Evolutionary conservation across 2,113 vertebrate species (phyloP).

Genomic region (Smithornis capensis): DNA sequence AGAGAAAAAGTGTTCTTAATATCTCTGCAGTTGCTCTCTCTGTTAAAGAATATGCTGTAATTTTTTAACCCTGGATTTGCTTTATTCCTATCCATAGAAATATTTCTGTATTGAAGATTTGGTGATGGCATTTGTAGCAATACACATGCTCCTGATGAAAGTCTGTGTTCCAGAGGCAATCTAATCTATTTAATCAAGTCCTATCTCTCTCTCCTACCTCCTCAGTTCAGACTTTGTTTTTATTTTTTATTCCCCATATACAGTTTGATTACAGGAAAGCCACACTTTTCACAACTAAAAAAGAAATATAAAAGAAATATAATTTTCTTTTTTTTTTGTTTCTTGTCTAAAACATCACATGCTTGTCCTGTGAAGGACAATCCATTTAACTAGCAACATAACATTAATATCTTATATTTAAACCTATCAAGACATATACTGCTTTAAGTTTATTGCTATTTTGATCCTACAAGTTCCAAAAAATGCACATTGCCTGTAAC

Average conservation of each 20-base stretch:
- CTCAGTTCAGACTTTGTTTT: conserved; percentile 30
- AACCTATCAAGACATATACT: conserved; percentile 36
- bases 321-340: conserved; percentile 48
- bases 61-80: not conserved
- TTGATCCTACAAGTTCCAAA: conserved; percentile 19
- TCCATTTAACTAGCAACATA: conserved; percentile 54
- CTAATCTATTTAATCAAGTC: not conserved
- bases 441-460: conserved; percentile 43
- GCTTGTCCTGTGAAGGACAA: conserved; percentile 49
- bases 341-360: conserved; percentile 56
- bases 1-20: not conserved
- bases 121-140: not conserved
- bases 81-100: not conserved
- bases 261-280: not conserved
- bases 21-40: not conserved
- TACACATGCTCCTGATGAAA: not conserved
- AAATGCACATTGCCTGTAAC: conserved; percentile 32
- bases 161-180: not conserved
- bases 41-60: not conserved
- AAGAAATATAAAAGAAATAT: conserved; percentile 41
- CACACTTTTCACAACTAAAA: not conserved
- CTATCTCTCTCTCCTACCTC: not conserved
- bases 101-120: not conserved
- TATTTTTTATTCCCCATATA: not conserved
- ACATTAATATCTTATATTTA: conserved; percentile 54